Conservation (phyloP, 2,888 invertebrate genomes). For the Epistrophella euchroma region DNA sequence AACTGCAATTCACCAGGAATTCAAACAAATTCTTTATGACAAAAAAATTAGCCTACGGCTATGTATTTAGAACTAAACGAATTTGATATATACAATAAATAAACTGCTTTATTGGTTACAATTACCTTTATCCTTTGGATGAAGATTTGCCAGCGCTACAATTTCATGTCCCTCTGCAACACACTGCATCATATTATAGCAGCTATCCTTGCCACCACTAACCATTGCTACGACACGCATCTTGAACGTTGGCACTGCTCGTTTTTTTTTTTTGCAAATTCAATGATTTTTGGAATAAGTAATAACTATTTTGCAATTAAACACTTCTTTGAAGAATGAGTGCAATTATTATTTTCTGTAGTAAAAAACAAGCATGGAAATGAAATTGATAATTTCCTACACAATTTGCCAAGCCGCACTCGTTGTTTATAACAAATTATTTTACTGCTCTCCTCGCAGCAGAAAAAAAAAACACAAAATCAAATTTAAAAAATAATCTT, state of each 20-base stretch:
- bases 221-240: slow-evolving; percentile 95
- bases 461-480: slow-evolving; percentile 27
- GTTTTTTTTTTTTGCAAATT: neutral
- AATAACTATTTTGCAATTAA: neutral
- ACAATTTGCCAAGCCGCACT: slow-evolving; percentile 18
- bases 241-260: slow-evolving; percentile 79
- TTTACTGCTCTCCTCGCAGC: slow-evolving; percentile 9
- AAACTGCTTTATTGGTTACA: slow-evolving; percentile 61
- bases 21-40: too few relatives aligned
- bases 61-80: too few relatives aligned
- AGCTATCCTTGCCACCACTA: slow-evolving; percentile 99
- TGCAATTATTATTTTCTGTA: slow-evolving; percentile 38
- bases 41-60: too few relatives aligned
- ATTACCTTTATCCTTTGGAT: slow-evolving; percentile 92
- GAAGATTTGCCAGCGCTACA: slow-evolving; percentile 97
- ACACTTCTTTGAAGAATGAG: slow-evolving; percentile 30
- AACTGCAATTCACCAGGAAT: too few relatives aligned
- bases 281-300: neutral
- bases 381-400: slow-evolving; percentile 42
- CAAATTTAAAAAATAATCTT: slow-evolving; percentile 26
- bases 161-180: slow-evolving; percentile 96
- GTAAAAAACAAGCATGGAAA: neutral
- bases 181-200: slow-evolving; percentile 99
- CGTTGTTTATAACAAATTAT: slow-evolving; percentile 12
- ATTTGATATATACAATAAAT: neutral